Conservation (phyloP, 2,797 vertebrate genomes). For the Rhynchonycteris naso region DNA sequence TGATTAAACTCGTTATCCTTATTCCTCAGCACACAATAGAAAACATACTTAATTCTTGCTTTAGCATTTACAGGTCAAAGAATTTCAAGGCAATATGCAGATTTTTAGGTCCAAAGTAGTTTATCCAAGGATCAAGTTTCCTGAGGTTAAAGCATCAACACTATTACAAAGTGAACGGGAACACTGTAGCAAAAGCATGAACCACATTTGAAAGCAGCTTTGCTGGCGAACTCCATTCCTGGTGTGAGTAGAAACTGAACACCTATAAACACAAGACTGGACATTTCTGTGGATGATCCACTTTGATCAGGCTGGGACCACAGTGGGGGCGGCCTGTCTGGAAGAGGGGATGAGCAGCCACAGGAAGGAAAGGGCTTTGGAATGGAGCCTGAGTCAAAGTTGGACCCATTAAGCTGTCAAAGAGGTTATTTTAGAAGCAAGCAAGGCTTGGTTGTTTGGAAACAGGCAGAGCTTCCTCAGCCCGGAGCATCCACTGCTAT, state of each 20-base stretch:
- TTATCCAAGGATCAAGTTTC: neutral
- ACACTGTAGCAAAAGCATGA: neutral
- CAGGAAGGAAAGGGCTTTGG: neutral
- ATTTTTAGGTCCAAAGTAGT: constrained; percentile 40
- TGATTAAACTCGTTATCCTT: constrained; percentile 18
- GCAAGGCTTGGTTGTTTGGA: neutral
- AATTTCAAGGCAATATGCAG: neutral
- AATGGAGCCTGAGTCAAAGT: neutral
- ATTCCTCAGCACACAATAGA: neutral
- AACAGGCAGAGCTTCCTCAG: neutral
- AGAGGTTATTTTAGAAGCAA: neutral
- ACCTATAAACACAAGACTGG: neutral
- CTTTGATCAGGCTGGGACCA: neutral
- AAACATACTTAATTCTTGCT: neutral
- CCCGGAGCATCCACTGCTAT: neutral
- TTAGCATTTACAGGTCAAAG: constrained; percentile 7
- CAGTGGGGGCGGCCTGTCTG: neutral
- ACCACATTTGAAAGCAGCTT: neutral
- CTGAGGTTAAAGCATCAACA: neutral
- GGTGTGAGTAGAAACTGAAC: neutral
- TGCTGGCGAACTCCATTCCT: neutral
- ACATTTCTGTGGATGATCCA: neutral
- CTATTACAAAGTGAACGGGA: neutral
- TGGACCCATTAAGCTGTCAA: neutral
- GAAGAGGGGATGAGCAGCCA: neutral